Evolutionary conservation across 64 coral and sea anemone species (phyloP), one percentile per base, ranked within the genome.

Genomic region (Pocillopora damicornis): DNA sequence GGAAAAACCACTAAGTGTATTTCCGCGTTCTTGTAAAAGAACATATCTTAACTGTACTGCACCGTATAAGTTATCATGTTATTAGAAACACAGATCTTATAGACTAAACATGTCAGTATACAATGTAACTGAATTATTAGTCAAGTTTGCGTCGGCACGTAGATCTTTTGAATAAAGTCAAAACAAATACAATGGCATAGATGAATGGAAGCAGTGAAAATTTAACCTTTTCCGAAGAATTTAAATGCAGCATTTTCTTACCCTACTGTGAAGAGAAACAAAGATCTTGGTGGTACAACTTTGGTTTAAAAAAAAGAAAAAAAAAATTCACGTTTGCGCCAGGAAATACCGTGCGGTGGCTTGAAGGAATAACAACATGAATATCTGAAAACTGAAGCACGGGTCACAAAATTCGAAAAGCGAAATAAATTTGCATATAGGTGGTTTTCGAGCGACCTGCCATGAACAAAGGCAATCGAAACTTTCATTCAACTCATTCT

Each of bases 371-470:
- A 26, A 79, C 5, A 58, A 60, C 34, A 22, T 79, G 26, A 23
- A 51, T 60, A 60, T n/a, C 20, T 71, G 25, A 5, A 71, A 79
- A 37, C 9, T 3, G 18, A 59, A 11, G 60, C 56, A 12, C 51
- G 23, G 5, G 56, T 23, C 6, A 26, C 6, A 26, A 3, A 25
- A 13, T 22, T 22, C 18, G 51, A 60, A 59, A 59, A 60, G 37
- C 15, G 37, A 60, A 51, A 79, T 3, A 79, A 79, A 79, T 79
- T 79, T 79, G 57, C 77, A 61, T 79, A 79, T 60, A 1, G 14
- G 22, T 22, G 22, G 37, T 23, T 23, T 9, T 51, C 42, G 42
- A 13, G 0, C 35, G 37, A 58, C 36, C 9, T n/a, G 15, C 67
- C 15, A 58, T 1, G 45, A 20, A 79, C n/a, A 79, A 79, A 59